Conservation (phyloP, 2,888 invertebrate genomes). For the Sclerodermus sp. region DNA sequence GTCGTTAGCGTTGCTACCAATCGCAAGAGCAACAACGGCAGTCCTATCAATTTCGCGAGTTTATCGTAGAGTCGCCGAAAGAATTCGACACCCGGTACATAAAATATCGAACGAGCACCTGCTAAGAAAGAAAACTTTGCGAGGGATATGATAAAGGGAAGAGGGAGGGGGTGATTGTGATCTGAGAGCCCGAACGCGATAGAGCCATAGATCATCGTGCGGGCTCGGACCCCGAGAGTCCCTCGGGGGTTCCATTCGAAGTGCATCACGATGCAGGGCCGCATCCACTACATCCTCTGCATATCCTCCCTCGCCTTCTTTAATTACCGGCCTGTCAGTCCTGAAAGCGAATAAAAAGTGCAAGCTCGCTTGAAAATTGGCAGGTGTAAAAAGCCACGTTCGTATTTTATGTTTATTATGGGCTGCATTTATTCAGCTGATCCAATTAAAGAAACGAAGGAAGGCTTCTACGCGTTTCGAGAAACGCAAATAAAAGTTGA, state of each 20-base stretch:
- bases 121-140: constrained; percentile 39
- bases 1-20: too few relatives aligned
- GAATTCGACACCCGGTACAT: constrained; percentile 32
- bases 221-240: constrained; percentile 18
- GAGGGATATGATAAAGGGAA: constrained; percentile 29
- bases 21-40: too few relatives aligned
- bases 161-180: constrained; percentile 43
- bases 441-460: too few relatives aligned
- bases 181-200: constrained; percentile 47
- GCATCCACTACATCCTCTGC: constrained; percentile 23
- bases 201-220: constrained; percentile 51
- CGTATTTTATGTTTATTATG: too few relatives aligned
- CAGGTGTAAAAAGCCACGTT: too few relatives aligned
- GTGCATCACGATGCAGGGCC: constrained; percentile 40
- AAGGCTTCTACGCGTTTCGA: not conserved
- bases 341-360: too few relatives aligned
- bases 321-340: constrained; percentile 16
- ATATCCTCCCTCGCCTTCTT: constrained; percentile 21
- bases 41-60: too few relatives aligned
- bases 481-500: too few relatives aligned
- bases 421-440: too few relatives aligned
- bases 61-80: too few relatives aligned
- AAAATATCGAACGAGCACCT: constrained; percentile 36
- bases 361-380: too few relatives aligned
- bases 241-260: constrained; percentile 27